Conservation (phyloP, 2,113 vertebrate genomes). For the Dasyprocta punctata region DNA sequence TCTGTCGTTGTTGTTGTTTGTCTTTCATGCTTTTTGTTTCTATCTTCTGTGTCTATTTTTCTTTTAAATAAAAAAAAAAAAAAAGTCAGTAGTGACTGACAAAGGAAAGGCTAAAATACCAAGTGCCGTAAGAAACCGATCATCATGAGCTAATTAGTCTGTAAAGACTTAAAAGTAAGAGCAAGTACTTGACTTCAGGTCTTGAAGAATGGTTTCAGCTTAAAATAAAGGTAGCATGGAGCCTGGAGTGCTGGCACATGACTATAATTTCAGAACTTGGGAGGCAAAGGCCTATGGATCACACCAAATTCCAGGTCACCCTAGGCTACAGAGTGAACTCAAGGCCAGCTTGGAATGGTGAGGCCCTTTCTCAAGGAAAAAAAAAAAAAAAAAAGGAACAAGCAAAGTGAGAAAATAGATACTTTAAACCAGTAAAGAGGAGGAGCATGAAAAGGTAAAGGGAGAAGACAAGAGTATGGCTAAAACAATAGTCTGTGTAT, state of each 20-base stretch:
- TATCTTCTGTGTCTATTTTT: too few relatives aligned
- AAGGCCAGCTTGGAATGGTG: too few relatives aligned
- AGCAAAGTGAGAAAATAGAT: not conserved
- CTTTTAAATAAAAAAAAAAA: too few relatives aligned
- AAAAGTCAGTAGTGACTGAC: too few relatives aligned
- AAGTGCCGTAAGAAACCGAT: not conserved
- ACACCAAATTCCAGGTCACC: too few relatives aligned
- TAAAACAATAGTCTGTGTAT: not conserved
- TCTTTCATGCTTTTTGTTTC: too few relatives aligned
- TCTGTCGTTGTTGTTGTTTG: too few relatives aligned
- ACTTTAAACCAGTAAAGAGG: not conserved
- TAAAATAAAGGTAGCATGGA: not conserved
- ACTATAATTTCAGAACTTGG: not conserved
- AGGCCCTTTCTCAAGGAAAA: too few relatives aligned
- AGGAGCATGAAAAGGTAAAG: not conserved
- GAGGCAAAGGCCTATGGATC: not conserved
- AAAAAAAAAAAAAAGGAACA: not conserved
- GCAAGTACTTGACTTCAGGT: not conserved
- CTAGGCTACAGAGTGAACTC: too few relatives aligned
- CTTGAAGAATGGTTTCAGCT: not conserved
- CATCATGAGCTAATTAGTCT: accelerated
- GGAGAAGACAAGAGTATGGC: not conserved
- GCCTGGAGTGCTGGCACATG: too few relatives aligned
- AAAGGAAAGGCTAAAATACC: not conserved
- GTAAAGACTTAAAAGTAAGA: not conserved